Percentiles rank a stretch among this genome's conserved stretches.
Conservation (phyloP, 2,797 vertebrate genomes). For the Hippocampus kuda region DNA sequence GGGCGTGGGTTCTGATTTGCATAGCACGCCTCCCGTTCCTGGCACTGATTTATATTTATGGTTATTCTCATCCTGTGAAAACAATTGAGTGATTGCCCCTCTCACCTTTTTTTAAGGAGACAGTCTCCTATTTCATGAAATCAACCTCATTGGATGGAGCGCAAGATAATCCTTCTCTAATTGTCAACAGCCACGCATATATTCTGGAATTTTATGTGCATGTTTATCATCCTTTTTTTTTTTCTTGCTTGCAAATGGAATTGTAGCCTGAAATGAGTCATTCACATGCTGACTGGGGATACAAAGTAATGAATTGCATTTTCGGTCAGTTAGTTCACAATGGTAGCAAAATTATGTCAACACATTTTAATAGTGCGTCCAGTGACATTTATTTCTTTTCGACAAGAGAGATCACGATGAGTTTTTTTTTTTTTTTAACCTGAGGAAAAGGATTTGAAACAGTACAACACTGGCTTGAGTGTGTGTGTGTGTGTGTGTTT, state of each 20-base stretch:
- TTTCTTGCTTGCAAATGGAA: conserved; percentile 10
- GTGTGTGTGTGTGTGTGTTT: too few relatives aligned
- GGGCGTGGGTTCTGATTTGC: conserved; percentile 15
- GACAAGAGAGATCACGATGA: too few relatives aligned
- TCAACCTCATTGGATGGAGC: conserved; percentile 4
- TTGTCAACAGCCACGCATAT: background rate
- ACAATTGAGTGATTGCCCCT: conserved; percentile 17
- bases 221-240: conserved; percentile 12
- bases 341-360: too few relatives aligned
- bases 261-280: conserved; percentile 24
- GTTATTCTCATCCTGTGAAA: conserved; percentile 22
- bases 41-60: conserved; percentile 23
- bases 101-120: background rate
- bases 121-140: conserved; percentile 16
- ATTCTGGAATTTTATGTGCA: conserved; percentile 12
- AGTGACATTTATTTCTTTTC: too few relatives aligned
- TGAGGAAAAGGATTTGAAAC: too few relatives aligned
- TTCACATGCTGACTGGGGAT: conserved; percentile 13
- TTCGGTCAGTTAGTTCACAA: too few relatives aligned
- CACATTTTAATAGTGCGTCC: too few relatives aligned
- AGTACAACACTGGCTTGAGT: too few relatives aligned
- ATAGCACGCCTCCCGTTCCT: conserved; percentile 17
- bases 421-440: too few relatives aligned
- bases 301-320: conserved; percentile 36
- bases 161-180: background rate